A percentile compares a stretch with the other conserved stretches of the same genome.
Evolutionary conservation across 1,140 invertebrate species (phyloP).

Genomic region (Adelges cooleyi): DNA sequence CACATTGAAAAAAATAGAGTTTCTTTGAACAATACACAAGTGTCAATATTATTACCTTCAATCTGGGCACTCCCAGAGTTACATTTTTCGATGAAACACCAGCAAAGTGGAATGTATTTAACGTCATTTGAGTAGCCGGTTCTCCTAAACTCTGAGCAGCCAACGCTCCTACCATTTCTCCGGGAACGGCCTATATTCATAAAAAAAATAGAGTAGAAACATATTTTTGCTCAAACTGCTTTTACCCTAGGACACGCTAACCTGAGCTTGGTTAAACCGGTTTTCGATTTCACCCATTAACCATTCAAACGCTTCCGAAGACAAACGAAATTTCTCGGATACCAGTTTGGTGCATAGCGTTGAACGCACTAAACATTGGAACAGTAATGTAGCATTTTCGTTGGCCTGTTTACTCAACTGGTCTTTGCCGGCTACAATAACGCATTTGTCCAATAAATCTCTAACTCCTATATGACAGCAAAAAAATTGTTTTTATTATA

Average conservation of each 20-base stretch:
- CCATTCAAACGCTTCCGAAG: conserved; percentile 97
- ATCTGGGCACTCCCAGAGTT: conserved; percentile 89
- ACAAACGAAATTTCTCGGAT: conserved; percentile 87
- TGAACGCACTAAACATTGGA: conserved; percentile 89
- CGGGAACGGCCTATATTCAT: conserved; percentile 44
- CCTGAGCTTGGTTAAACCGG: conserved; percentile 92
- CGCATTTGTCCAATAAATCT: conserved; percentile 73
- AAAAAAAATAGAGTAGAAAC: no score
- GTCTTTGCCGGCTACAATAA: conserved; percentile 94
- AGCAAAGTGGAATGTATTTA: conserved; percentile 99
- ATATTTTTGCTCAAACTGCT: no score
- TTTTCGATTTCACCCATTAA: conserved; percentile 95
- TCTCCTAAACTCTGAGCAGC: conserved; percentile 96
- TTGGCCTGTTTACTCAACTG: conserved; percentile 90
- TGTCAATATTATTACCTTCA: conserved; percentile 95
- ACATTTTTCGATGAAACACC: conserved; percentile 99
- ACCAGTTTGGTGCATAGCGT: conserved; percentile 92
- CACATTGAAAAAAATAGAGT: no score
- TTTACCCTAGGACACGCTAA: conserved; percentile 38
- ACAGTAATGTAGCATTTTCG: conserved; percentile 93
- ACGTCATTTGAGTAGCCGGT: conserved; percentile 98
- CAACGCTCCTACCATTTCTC: conserved; percentile 96
- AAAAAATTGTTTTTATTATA: no score
- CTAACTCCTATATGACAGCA: conserved; percentile 64
- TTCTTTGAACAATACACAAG: no score